Evolutionary conservation across 2,888 invertebrate species (phyloP).

Genomic region (Asteroscopus sphinx): DNA sequence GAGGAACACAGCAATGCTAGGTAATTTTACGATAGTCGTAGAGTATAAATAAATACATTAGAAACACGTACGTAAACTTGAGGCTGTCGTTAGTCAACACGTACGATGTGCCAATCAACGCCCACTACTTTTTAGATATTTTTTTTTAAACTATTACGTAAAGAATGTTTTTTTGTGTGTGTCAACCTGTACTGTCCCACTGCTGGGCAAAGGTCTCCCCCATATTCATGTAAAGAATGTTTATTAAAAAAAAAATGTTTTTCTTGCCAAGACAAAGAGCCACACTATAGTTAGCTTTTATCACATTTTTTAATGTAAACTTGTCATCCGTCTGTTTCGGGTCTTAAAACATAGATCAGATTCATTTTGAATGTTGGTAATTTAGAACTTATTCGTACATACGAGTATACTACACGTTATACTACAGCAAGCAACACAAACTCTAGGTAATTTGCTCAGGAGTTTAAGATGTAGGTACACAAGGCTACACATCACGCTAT

Average conservation of each 20-base stretch:
- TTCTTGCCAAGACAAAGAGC: slow-evolving; percentile 8
- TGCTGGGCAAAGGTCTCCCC: too few relatives aligned
- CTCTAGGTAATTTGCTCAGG: too few relatives aligned
- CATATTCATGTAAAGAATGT: slow-evolving; percentile 8
- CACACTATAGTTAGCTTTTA: slow-evolving; percentile 1
- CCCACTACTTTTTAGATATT: slow-evolving; percentile 27
- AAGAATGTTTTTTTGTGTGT: too few relatives aligned
- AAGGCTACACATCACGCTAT: too few relatives aligned
- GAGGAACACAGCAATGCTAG: slow-evolving; percentile 10
- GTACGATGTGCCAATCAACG: slow-evolving; percentile 30
- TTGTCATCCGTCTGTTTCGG: neutral
- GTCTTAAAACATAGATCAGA: slow-evolving; percentile 1
- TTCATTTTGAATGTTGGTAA: neutral
- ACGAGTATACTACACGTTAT: too few relatives aligned
- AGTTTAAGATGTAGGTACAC: too few relatives aligned
- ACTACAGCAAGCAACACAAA: too few relatives aligned
- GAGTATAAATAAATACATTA: slow-evolving; percentile 46
- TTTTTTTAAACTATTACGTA: slow-evolving; percentile 23
- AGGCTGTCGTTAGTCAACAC: slow-evolving; percentile 39
- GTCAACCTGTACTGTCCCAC: too few relatives aligned
- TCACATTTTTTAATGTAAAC: slow-evolving; percentile 13
- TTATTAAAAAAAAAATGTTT: slow-evolving; percentile 22
- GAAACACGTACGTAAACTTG: slow-evolving; percentile 37
- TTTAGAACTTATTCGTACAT: neutral
- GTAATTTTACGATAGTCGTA: slow-evolving; percentile 36